phyloP scores from a whole-genome alignment of 2,797 vertebrate genomes.

The Mallotus villosus region DNA sequence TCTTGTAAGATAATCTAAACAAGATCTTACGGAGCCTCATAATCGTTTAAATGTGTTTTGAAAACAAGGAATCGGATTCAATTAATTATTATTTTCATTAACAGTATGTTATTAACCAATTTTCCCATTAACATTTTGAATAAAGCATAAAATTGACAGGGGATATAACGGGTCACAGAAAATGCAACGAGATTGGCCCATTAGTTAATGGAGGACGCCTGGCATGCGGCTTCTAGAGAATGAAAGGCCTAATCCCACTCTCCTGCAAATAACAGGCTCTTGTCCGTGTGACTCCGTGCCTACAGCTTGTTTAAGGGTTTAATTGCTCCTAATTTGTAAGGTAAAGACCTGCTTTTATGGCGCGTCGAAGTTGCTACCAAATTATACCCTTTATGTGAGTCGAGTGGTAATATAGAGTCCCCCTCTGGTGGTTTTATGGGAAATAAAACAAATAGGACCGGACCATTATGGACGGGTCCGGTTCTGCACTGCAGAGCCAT shows the following conservation, averaged over 20 bases:
- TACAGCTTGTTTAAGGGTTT: conserved; percentile 67
- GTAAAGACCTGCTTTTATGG: conserved; percentile 64
- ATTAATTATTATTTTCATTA: conserved; percentile 48
- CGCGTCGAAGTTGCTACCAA: conserved; percentile 64
- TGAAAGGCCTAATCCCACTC: conserved; percentile 55
- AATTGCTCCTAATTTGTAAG: conserved; percentile 73
- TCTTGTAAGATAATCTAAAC: conserved; percentile 3
- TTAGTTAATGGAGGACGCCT: conserved; percentile 51
- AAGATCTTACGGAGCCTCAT: conserved; percentile 13
- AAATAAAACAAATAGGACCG: conserved; percentile 59
- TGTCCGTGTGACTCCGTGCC: conserved; percentile 51
- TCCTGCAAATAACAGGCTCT: conserved; percentile 56
- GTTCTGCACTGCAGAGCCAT: conserved; percentile 44
- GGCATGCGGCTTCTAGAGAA: conserved; percentile 43
- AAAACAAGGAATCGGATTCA: conserved; percentile 41
- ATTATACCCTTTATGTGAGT: conserved; percentile 65
- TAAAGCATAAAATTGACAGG: conserved; percentile 41
- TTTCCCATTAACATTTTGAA: conserved; percentile 52
- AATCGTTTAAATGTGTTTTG: conserved; percentile 41
- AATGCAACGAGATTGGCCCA: conserved; percentile 39
- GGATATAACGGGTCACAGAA: conserved; percentile 22
- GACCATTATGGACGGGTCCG: conserved; percentile 51
- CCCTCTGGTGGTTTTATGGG: conserved; percentile 59
- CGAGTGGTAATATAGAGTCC: conserved; percentile 57
- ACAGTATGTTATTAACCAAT: conserved; percentile 50